Percentiles rank a stretch among this genome's conserved stretches.
These are phyloP conservation scores for Oceanites oceanicus DNA, from an alignment of 2,113 vertebrate species.

Conservation along the genomic window DNA sequence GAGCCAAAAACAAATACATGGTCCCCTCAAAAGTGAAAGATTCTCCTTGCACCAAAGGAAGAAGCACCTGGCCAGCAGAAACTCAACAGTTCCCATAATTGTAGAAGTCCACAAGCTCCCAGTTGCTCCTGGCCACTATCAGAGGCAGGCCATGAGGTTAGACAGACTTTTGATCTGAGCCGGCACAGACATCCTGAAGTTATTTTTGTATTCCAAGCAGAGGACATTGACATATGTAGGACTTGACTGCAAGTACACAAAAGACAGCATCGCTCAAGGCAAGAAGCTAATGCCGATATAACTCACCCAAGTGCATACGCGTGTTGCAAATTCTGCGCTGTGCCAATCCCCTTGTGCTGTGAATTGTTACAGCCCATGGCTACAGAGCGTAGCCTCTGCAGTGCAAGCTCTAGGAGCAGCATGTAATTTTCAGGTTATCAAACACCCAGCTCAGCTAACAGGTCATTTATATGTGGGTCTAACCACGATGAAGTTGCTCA, in stretches of 20 bases:
- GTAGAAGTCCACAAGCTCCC: neutral
- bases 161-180: neutral
- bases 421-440: neutral
- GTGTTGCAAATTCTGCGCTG: neutral
- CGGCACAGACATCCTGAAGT: neutral
- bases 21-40: neutral
- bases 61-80: neutral
- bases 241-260: neutral
- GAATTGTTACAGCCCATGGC: neutral
- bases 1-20: neutral
- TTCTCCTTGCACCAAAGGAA: neutral
- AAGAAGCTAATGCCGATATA: neutral
- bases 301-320: rapidly evolving
- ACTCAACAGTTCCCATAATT: neutral
- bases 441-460: neutral
- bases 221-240: neutral
- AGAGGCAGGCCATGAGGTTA: neutral
- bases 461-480: neutral
- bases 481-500: neutral
- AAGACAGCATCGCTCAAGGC: neutral
- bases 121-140: neutral
- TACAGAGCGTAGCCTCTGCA: neutral
- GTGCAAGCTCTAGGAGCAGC: neutral
- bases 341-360: neutral
- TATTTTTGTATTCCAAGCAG: neutral